Evolutionary conservation across 2,797 vertebrate species (phyloP).

Genomic region (Loriculus beryllinus): DNA sequence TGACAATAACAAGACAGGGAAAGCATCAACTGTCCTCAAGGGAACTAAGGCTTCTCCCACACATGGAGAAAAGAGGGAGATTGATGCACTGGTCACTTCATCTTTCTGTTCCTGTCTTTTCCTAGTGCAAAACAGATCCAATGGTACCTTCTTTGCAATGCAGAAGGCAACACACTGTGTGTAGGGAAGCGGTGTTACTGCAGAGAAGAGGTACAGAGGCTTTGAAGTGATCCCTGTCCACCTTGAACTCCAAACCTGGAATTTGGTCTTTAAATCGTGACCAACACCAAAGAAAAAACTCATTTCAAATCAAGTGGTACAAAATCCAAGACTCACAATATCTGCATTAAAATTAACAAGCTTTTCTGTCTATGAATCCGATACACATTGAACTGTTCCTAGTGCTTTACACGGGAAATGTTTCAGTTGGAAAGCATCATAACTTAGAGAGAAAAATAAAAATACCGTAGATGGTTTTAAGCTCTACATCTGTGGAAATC

Average conservation of each 20-base stretch:
- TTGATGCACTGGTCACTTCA: background rate
- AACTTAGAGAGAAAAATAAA: conserved; percentile 67
- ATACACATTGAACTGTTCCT: conserved; percentile 29
- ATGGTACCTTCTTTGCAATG: background rate
- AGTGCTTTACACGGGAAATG: conserved; percentile 59
- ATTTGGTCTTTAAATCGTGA: background rate
- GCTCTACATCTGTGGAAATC: conserved; percentile 75
- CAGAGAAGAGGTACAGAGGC: background rate
- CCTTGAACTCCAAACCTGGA: background rate
- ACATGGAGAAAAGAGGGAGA: background rate
- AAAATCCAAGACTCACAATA: background rate
- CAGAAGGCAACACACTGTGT: background rate
- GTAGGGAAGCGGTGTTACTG: background rate
- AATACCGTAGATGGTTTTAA: conserved; percentile 72
- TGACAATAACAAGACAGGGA: background rate
- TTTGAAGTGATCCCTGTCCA: background rate
- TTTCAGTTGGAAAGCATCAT: conserved; percentile 69
- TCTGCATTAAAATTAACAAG: conserved; percentile 22
- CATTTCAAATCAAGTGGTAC: background rate
- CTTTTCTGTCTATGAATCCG: conserved; percentile 21
- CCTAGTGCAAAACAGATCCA: background rate
- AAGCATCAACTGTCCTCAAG: background rate
- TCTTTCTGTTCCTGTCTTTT: background rate
- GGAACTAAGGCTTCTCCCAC: background rate
- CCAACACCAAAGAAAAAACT: background rate